These are phyloP conservation scores for Galerucella pusilla DNA, from an alignment of 2,888 invertebrate genomes.

Conservation along the genomic window DNA sequence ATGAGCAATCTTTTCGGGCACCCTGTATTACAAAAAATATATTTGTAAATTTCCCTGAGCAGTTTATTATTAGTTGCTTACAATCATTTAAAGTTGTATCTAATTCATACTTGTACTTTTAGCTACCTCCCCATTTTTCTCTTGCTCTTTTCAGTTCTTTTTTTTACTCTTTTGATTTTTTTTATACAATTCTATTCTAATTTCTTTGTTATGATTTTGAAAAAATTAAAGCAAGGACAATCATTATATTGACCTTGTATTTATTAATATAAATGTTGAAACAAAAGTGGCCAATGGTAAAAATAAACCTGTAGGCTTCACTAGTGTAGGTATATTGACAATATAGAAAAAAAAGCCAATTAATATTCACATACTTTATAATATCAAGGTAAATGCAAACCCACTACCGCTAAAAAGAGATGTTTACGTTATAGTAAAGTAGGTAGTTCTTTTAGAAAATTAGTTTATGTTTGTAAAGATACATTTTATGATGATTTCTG, in stretches of 20 bases:
- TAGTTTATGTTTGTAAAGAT: not conserved
- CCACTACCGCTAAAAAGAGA: not conserved
- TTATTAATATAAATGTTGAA: not conserved
- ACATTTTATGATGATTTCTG: not conserved
- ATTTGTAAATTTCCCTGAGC: too few relatives aligned
- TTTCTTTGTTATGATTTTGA: too few relatives aligned
- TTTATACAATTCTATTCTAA: too few relatives aligned
- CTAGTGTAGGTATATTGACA: conserved; percentile 6
- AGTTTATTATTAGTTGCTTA: too few relatives aligned
- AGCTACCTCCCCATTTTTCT: too few relatives aligned
- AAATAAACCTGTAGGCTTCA: conserved; percentile 1
- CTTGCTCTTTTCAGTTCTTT: too few relatives aligned
- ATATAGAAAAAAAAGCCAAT: conserved; percentile 13
- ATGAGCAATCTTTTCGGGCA: too few relatives aligned
- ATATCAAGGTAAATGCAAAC: conserved; percentile 9
- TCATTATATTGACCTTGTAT: not conserved
- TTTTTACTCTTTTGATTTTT: too few relatives aligned
- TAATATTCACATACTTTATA: not conserved
- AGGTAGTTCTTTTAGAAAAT: not conserved
- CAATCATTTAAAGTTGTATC: too few relatives aligned
- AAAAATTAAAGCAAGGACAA: not conserved
- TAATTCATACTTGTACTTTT: too few relatives aligned
- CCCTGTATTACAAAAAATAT: too few relatives aligned
- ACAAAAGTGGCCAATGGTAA: not conserved
- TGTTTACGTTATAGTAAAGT: not conserved